These are phyloP conservation scores for Embiotoca jacksoni DNA, from an alignment of 2,113 vertebrate species.

Conservation along the genomic window DNA sequence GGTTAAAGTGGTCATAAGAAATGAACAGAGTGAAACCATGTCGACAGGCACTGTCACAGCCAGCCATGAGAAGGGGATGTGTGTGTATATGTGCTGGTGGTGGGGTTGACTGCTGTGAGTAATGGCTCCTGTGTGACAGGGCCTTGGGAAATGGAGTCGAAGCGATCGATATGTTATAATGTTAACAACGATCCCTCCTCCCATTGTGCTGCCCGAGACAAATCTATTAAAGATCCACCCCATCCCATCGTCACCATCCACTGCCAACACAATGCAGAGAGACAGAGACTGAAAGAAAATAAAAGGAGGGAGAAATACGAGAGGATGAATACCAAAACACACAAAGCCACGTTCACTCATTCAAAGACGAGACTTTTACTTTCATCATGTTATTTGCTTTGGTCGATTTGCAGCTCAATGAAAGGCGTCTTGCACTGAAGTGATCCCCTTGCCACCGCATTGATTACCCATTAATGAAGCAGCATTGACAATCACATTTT, in stretches of 20 bases:
- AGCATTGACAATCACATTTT: slow-evolving; percentile 61
- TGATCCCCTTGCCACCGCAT: slow-evolving; percentile 46
- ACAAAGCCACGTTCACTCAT: slow-evolving; percentile 45
- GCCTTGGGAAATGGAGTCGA: slow-evolving; percentile 78
- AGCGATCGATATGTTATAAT: slow-evolving; percentile 85
- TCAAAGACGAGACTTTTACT: slow-evolving; percentile 15
- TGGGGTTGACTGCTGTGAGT: slow-evolving; percentile 77
- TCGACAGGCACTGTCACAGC: slow-evolving; percentile 63
- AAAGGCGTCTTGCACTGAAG: slow-evolving; percentile 48
- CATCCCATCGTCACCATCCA: slow-evolving; percentile 64
- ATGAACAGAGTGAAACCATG: slow-evolving; percentile 45
- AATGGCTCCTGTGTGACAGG: slow-evolving; percentile 78
- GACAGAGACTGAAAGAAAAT: slow-evolving; percentile 22
- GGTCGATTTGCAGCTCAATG: slow-evolving; percentile 63
- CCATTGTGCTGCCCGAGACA: slow-evolving; percentile 78
- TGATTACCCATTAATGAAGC: slow-evolving; percentile 65
- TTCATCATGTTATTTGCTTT: slow-evolving; percentile 30
- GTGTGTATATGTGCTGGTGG: slow-evolving; percentile 22
- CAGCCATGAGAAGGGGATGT: slow-evolving; percentile 24
- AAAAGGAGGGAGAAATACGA: slow-evolving; percentile 1
- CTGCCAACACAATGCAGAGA: slow-evolving; percentile 57
- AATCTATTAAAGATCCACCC: slow-evolving; percentile 82
- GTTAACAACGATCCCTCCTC: slow-evolving; percentile 83
- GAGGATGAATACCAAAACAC: slow-evolving; percentile 51
- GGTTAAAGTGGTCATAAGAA: slow-evolving; percentile 54